Conservation (phyloP, 2,113 vertebrate species). For the Dipodomys stephensi region DNA sequence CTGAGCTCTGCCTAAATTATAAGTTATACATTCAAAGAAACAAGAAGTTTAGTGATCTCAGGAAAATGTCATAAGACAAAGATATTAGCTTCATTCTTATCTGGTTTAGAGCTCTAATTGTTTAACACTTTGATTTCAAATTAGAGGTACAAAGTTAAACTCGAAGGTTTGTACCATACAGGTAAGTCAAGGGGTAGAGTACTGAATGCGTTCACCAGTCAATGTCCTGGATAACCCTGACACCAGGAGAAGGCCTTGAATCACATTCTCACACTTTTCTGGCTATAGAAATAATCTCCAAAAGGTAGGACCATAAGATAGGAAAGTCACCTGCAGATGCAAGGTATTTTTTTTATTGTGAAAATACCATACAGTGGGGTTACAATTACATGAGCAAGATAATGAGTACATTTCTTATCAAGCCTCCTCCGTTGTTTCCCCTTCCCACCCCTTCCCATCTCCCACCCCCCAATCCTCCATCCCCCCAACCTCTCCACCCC, state of each 20-base stretch:
- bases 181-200: neutral
- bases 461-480: no score
- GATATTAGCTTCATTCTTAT: neutral
- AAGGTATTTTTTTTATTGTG: no score
- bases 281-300: neutral
- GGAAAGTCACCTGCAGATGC: neutral
- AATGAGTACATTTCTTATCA: no score
- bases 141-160: neutral
- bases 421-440: no score
- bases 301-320: neutral
- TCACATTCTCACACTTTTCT: neutral
- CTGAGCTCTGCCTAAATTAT: neutral
- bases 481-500: no score
- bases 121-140: neutral
- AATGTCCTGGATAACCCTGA: neutral
- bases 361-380: no score
- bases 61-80: neutral
- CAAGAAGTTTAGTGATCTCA: neutral
- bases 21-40: neutral
- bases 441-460: no score
- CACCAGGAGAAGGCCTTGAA: neutral
- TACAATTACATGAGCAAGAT: no score
- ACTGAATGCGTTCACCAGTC: neutral
- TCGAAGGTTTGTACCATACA: neutral
- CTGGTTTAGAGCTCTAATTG: neutral